Percentiles rank a stretch among this genome's conserved stretches.
Evolutionary conservation across 2,888 invertebrate genomes (phyloP).

Genomic region (Reticulitermes lucifugus): DNA sequence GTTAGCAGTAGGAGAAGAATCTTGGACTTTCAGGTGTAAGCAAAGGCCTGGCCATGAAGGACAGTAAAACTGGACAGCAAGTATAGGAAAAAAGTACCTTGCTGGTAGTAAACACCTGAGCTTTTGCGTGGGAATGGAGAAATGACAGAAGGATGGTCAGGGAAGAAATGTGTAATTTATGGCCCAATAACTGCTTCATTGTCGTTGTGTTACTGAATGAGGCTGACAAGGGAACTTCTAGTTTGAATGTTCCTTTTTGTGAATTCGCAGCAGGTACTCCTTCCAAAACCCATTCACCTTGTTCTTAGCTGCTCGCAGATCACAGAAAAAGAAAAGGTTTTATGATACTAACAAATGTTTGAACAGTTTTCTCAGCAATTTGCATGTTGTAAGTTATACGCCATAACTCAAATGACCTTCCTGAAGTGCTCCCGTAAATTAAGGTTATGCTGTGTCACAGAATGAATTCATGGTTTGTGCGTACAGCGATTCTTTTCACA

Average conservation of each 20-base stretch:
- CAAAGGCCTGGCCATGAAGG: too few species aligned
- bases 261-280: neutral
- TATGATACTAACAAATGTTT: slow-evolving; percentile 17
- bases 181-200: slow-evolving; percentile 31
- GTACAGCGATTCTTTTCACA: too few species aligned
- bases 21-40: too few species aligned
- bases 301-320: neutral
- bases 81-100: too few species aligned
- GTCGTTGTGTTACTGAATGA: slow-evolving; percentile 3
- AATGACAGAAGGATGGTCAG: neutral
- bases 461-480: too few species aligned
- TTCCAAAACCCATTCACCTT: slow-evolving; percentile 3
- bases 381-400: slow-evolving; percentile 21
- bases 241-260: slow-evolving; percentile 7
- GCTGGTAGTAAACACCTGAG: neutral
- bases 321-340: slow-evolving; percentile 6
- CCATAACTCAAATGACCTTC: neutral
- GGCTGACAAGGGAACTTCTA: neutral
- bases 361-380: neutral
- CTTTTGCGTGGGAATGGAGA: neutral
- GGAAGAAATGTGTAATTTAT: slow-evolving; percentile 1
- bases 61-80: too few species aligned
- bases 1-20: too few species aligned
- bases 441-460: neutral
- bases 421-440: slow-evolving; percentile 6